phyloP scores from a whole-genome alignment of 1,140 invertebrate genomes.

The Diabrotica virgifera region DNA sequence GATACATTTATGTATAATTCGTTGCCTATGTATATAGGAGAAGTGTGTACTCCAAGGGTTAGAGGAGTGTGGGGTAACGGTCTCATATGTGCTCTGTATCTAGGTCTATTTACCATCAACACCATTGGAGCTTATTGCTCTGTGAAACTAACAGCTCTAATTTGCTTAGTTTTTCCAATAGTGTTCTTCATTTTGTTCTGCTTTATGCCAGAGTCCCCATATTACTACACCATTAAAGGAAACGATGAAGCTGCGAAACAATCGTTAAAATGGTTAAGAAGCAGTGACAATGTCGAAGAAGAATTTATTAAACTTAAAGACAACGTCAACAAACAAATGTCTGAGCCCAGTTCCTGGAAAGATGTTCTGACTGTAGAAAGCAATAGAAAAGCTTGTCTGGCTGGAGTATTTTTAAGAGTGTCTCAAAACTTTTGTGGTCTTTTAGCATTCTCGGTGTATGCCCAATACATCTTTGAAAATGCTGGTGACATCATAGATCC shows the following conservation, averaged over 20 bases:
- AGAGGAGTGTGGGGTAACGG: slow-evolving; percentile 55
- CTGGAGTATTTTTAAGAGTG: slow-evolving; percentile 21
- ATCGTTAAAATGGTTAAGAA: slow-evolving; percentile 45
- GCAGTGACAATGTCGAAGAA: slow-evolving; percentile 28
- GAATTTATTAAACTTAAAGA: slow-evolving; percentile 29
- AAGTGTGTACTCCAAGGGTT: slow-evolving; percentile 63
- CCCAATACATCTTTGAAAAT: slow-evolving; percentile 34
- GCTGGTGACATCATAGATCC: slow-evolving; percentile 6
- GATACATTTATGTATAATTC: slow-evolving; percentile 37
- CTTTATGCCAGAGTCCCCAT: slow-evolving; percentile 43
- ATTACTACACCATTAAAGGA: slow-evolving; percentile 29
- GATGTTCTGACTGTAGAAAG: slow-evolving; percentile 29
- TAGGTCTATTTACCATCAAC: slow-evolving; percentile 53
- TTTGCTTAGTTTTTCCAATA: slow-evolving; percentile 15
- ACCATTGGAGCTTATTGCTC: slow-evolving; percentile 39
- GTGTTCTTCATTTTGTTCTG: slow-evolving; percentile 10
- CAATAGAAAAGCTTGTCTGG: slow-evolving; percentile 29
- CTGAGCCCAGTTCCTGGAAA: slow-evolving; percentile 40
- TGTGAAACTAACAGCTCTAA: slow-evolving; percentile 20
- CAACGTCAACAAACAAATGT: slow-evolving; percentile 33
- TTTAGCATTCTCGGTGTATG: slow-evolving; percentile 27
- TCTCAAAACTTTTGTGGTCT: slow-evolving; percentile 35
- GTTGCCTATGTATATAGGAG: slow-evolving; percentile 60
- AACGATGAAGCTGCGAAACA: slow-evolving; percentile 46
- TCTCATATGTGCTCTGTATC: slow-evolving; percentile 51